These are phyloP conservation scores for Acanthosepion pharaonis DNA, from an alignment of 2,888 invertebrate genomes.

Conservation along the genomic window DNA sequence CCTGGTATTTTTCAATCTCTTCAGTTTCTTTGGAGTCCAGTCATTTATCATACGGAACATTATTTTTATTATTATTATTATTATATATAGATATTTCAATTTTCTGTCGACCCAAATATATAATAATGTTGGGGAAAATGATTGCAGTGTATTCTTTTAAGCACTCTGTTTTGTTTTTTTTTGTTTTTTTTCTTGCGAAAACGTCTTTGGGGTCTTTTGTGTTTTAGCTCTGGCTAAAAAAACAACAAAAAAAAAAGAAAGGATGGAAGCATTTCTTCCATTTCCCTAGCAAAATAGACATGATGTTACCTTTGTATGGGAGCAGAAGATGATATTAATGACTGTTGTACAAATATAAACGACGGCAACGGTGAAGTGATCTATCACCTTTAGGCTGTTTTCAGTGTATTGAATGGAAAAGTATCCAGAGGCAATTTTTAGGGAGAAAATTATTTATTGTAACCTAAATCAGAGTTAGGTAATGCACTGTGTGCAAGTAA, in stretches of 20 bases:
- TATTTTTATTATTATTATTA: too few species aligned
- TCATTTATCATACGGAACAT: too few species aligned
- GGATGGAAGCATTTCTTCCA: not conserved
- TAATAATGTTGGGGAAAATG: not conserved
- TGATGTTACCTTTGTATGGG: not conserved
- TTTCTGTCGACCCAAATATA: not conserved
- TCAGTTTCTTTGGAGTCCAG: too few species aligned
- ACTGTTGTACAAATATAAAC: not conserved
- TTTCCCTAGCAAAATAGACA: not conserved
- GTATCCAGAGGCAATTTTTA: not conserved
- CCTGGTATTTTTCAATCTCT: too few species aligned
- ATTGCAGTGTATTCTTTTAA: not conserved
- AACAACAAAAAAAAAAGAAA: not conserved
- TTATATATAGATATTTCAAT: not conserved
- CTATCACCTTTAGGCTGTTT: not conserved
- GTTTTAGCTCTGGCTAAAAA: too few species aligned
- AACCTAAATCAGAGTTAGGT: not conserved
- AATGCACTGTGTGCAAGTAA: not conserved
- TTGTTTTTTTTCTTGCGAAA: not conserved
- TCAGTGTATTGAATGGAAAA: not conserved
- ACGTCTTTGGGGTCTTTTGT: not conserved
- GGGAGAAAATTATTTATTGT: slow-evolving; percentile 33
- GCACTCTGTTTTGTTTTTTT: too few species aligned
- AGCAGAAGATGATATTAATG: not conserved
- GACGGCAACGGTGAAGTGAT: not conserved